Base-by-base conservation (phyloP, 2,113 vertebrate species). In the Bolborhynchus lineola region DNA sequence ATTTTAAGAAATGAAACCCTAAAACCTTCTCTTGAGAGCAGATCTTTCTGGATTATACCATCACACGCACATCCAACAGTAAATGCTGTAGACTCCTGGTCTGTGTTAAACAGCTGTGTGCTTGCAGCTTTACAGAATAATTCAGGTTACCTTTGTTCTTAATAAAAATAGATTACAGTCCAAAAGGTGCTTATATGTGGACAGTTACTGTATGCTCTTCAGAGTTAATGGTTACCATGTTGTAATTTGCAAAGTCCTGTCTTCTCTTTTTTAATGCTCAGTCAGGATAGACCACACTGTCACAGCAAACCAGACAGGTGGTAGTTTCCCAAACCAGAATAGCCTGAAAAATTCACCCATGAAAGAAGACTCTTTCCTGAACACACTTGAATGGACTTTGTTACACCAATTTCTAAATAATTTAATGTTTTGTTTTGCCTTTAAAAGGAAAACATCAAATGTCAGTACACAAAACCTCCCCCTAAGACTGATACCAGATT, bases 21-120 rank as follows among this genome's bases (percentile, higher is more conserved):
- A 46, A 91, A 89, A 62, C 18, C 18, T 35, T 82, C 41, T 44
- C 19, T 26, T 25, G 28, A 86, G 28, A 90, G 49, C 0, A 0
- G 8, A 59, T 44, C 28, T 70, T 57, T 50, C 72, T 29, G 5
- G 85, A 67, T 46, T 72, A 1, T 1, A 69, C 52, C 0, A 2
- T 63, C 68, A 72, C 7, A 29, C 7, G 44, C 29, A 46, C 8
- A 37, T 8, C 2, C 39, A 72, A 62, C 88, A 86, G 47, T 14
- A 44, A 67, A 17, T 0, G 0, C 10, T 63, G n/a, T 1, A n/a
- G 44, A 52, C 11, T 74, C 12, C 28, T 39, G 23, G 33, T 13
- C 23, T 3, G 44, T 7, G 57, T 7, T 60, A 52, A 86, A 64
- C 2, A 69, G 29, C 39, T 50, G 14, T 46, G 11, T 37, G 31